Percentiles rank a stretch among this genome's conserved stretches.
Evolutionary conservation across 2,797 vertebrate species (phyloP).

Genomic region (Schizopygopsis malacanthus): DNA sequence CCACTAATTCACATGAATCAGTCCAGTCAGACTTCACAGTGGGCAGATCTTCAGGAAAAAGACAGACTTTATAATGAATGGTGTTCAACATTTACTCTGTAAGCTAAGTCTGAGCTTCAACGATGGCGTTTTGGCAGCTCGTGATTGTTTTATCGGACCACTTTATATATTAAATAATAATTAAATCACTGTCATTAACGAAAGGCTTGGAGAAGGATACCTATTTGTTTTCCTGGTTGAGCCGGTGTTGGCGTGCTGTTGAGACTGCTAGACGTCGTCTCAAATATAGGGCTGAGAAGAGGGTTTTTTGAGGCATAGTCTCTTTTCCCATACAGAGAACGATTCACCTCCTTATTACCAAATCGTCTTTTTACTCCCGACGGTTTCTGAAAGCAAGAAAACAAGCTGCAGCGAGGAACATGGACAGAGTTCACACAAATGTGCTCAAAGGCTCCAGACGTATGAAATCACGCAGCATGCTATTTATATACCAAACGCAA

Average conservation of each 20-base stretch:
- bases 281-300: conserved; percentile 76
- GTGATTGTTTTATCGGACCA: neutral
- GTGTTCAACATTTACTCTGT: neutral
- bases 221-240: conserved; percentile 53
- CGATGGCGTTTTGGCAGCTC: neutral
- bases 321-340: conserved; percentile 76
- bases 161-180: neutral
- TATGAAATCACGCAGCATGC: neutral
- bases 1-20: neutral
- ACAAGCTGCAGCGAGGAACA: neutral
- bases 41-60: no score
- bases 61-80: no score
- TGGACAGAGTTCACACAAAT: conserved; percentile 4
- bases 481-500: conserved; percentile 12
- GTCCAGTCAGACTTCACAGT: neutral
- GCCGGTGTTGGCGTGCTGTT: conserved; percentile 22
- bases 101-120: neutral
- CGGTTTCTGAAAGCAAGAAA: conserved; percentile 33
- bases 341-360: conserved; percentile 75
- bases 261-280: conserved; percentile 61
- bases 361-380: conserved; percentile 60
- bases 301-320: conserved; percentile 79
- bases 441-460: neutral
- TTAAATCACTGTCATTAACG: neutral
- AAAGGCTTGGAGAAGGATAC: conserved; percentile 8